Conservation (phyloP, 2,113 vertebrate species). For the Colossoma macropomum region DNA sequence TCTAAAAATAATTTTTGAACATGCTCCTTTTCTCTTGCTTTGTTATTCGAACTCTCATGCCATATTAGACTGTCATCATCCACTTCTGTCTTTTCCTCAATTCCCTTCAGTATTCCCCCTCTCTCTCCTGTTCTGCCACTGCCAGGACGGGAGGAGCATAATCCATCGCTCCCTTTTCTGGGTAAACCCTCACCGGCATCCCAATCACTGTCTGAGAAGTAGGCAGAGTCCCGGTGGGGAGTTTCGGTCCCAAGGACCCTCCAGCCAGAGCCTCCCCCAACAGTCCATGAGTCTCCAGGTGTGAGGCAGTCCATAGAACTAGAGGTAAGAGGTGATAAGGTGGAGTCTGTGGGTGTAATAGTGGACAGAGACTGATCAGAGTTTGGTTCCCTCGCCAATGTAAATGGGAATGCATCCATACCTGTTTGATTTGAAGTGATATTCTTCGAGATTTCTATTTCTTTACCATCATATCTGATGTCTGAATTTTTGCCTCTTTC, state of each 20-base stretch:
- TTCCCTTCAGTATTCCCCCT: conserved; percentile 71
- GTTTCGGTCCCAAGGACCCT: conserved; percentile 80
- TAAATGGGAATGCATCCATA: conserved; percentile 29
- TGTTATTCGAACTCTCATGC: conserved; percentile 52
- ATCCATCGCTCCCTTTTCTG: conserved; percentile 71
- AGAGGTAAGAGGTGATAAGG: conserved; percentile 77
- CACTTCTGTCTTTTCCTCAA: conserved; percentile 75
- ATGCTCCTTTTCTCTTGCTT: neutral
- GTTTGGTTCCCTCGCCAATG: conserved; percentile 51
- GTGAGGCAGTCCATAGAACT: conserved; percentile 80
- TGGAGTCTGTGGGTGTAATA: conserved; percentile 80
- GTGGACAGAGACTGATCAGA: conserved; percentile 54
- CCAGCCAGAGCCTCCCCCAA: conserved; percentile 74
- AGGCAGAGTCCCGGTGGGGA: conserved; percentile 85
- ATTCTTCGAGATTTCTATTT: conserved; percentile 16
- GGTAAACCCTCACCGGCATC: conserved; percentile 74
- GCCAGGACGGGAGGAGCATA: conserved; percentile 63
- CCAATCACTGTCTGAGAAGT: conserved; percentile 85
- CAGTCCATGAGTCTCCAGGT: conserved; percentile 77
- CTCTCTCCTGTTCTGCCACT: conserved; percentile 69
- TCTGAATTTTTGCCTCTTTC: conserved; percentile 1
- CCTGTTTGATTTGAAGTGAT: conserved; percentile 19
- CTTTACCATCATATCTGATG: conserved; percentile 10
- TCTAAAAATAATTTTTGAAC: conserved; percentile 28
- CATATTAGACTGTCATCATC: conserved; percentile 70